Percentiles rank a stretch among this genome's conserved stretches.
Conservation (phyloP, 2,888 invertebrate species). For the Hydroisotoma schaefferi region DNA sequence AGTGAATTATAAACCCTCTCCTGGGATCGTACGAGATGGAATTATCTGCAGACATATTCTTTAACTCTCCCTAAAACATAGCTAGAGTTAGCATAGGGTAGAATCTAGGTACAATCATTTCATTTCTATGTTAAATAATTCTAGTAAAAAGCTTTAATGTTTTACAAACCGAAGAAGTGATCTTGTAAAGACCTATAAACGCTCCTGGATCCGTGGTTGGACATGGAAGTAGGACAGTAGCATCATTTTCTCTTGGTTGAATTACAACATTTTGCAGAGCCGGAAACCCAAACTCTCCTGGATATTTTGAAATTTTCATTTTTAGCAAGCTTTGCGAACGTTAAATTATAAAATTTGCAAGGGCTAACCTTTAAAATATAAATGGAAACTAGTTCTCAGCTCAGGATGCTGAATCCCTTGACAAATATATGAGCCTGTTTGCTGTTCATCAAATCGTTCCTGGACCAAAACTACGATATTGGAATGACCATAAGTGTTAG, state of each 20-base stretch:
- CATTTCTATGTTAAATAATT: too few species aligned
- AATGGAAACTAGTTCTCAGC: slow-evolving; percentile 34
- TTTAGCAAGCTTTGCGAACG: too few species aligned
- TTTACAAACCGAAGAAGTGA: slow-evolving; percentile 33
- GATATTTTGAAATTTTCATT: not conserved
- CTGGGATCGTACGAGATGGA: slow-evolving; percentile 38
- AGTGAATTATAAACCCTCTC: slow-evolving; percentile 37
- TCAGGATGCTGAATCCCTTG: slow-evolving; percentile 32
- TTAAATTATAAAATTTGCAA: not conserved
- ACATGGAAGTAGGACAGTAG: slow-evolving; percentile 40
- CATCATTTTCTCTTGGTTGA: slow-evolving; percentile 30
- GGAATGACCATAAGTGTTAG: slow-evolving; percentile 37
- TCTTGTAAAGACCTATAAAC: slow-evolving; percentile 40
- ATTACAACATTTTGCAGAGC: slow-evolving; percentile 36
- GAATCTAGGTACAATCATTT: too few species aligned
- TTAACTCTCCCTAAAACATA: slow-evolving; percentile 26
- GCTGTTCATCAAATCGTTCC: slow-evolving; percentile 44
- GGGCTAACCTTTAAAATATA: slow-evolving; percentile 40
- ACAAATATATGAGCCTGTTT: slow-evolving; percentile 45
- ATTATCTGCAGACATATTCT: slow-evolving; percentile 31
- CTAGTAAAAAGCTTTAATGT: slow-evolving; percentile 9
- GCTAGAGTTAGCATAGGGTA: too few species aligned
- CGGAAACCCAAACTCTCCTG: slow-evolving; percentile 45
- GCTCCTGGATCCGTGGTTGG: slow-evolving; percentile 37
- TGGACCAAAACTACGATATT: slow-evolving; percentile 45